These are phyloP conservation scores for Drosophila subobscura DNA, from an alignment of 1,140 invertebrate genomes.

Conservation along the genomic window DNA sequence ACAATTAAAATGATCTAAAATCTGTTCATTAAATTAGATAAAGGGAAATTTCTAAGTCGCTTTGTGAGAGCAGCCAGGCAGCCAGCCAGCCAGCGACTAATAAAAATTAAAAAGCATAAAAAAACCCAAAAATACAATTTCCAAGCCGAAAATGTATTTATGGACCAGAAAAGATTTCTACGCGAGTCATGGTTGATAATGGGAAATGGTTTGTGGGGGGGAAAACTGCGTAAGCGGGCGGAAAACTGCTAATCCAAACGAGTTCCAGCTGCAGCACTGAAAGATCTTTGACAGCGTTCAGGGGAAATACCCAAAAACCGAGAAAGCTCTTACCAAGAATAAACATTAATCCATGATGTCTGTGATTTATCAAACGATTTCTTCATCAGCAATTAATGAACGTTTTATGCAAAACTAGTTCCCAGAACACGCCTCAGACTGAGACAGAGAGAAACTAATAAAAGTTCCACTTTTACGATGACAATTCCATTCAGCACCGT, in stretches of 20 bases:
- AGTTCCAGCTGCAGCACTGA: conserved; percentile 22
- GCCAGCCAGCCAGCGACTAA: conserved; percentile 19
- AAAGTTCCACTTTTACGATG: conserved; percentile 24
- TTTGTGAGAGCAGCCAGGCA: conserved; percentile 14
- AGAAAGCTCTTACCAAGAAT: conserved; percentile 20
- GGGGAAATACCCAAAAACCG: conserved; percentile 28
- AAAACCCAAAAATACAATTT: conserved; percentile 29
- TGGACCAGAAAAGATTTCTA: conserved; percentile 47
- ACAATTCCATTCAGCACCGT: conserved; percentile 31
- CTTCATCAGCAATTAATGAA: conserved; percentile 14
- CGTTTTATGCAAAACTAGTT: conserved; percentile 50
- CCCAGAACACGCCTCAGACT: conserved; percentile 52
- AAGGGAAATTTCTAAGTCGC: conserved; percentile 67
- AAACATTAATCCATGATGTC: conserved; percentile 14
- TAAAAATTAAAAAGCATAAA: conserved; percentile 77
- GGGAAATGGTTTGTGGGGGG: conserved; percentile 6
- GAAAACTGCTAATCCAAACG: conserved; percentile 49
- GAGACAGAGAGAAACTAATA: conserved; percentile 39
- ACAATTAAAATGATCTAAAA: conserved; percentile 77
- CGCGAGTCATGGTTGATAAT: conserved; percentile 28
- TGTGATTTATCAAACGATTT: conserved; percentile 26
- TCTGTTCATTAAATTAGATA: conserved; percentile 74
- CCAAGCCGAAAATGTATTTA: conserved; percentile 29
- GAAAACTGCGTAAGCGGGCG: conserved; percentile 20
- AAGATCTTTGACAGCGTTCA: conserved; percentile 22